Base-by-base conservation (phyloP, 92 coral and sea anemone species). In the Epizoanthus illoricatus region DNA sequence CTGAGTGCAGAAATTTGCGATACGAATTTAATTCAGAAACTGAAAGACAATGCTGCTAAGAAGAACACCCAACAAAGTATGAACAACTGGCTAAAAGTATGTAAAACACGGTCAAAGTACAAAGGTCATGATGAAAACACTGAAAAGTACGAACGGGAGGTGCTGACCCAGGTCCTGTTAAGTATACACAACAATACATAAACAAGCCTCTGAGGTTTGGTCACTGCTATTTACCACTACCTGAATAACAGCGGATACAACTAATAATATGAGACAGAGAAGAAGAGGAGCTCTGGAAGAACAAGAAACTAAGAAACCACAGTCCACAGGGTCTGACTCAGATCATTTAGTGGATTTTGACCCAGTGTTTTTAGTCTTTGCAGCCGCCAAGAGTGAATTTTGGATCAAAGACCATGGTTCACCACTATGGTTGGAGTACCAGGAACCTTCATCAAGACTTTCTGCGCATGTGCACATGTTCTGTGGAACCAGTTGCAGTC, bases 271-370 rank as follows among this genome's bases (percentile, higher is more conserved):
- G 75, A 23, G 85, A 83, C 80, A 40, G 65, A 49, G 84, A 80
- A 52, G 85, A 81, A 87, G 69, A 65, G 45, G 17, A 47, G 16
- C 66, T 86, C 52, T 86, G 94, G 86, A 83, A 40, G 70, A 23
- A 66, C 64, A 85, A 79, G 0, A 79, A 55, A 11, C 74, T 83
- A 12, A 82, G 89, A 6, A 58, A 41, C 47, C 73, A 76, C 33
- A 85, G 21, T n/a, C 87, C 91, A 43, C 90, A 85, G 41, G 63
- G 66, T 17, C 79, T 84, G 40, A 47, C 84, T 15, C 84, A 73
- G 1, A 91, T 88, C 49, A 83, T 76, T 71, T 88, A 86, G 91
- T 85, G 84, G 89, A 40, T 73, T 63, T 87, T 85, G 62, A 87
- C 79, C 79, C 86, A 86, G 78, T 73, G 71, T 16, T 69, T 69